Evolutionary conservation across 2,797 vertebrate genomes (phyloP).

Genomic region (Tiaroga cobitis): DNA sequence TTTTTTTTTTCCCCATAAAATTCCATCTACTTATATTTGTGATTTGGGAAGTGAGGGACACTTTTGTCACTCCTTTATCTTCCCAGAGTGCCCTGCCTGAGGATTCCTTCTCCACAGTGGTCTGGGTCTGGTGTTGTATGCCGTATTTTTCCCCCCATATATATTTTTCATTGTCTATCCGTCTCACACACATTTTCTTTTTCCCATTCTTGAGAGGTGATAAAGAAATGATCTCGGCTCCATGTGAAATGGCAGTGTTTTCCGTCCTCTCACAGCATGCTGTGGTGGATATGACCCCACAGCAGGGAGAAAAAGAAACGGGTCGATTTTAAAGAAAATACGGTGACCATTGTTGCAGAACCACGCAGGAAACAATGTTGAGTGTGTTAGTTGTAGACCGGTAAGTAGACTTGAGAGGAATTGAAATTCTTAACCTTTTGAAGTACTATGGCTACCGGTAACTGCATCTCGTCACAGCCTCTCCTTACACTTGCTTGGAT

Average conservation of each 20-base stretch:
- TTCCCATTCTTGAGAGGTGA: slow-evolving; percentile 51
- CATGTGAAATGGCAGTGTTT: slow-evolving; percentile 66
- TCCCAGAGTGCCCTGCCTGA: slow-evolving; percentile 40
- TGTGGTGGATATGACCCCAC: slow-evolving; percentile 57
- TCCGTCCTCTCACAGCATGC: slow-evolving; percentile 65
- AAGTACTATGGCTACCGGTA: slow-evolving; percentile 61
- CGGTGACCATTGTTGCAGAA: slow-evolving; percentile 65
- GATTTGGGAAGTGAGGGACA: slow-evolving; percentile 55
- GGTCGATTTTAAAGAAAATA: slow-evolving; percentile 64
- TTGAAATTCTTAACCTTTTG: slow-evolving; percentile 68
- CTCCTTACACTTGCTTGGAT: slow-evolving; percentile 14
- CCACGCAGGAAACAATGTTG: slow-evolving; percentile 66
- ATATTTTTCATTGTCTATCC: neutral
- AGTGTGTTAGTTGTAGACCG: slow-evolving; percentile 59
- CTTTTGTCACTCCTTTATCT: slow-evolving; percentile 44
- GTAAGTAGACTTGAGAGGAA: slow-evolving; percentile 62
- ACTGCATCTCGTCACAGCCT: slow-evolving; percentile 52
- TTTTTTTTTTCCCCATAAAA: slow-evolving; percentile 40
- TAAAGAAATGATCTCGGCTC: slow-evolving; percentile 64
- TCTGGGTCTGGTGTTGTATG: slow-evolving; percentile 14
- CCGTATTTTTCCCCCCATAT: neutral
- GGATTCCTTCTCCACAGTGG: slow-evolving; percentile 27
- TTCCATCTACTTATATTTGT: slow-evolving; percentile 57
- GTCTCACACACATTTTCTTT: slow-evolving; percentile 1
- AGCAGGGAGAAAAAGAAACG: slow-evolving; percentile 59